Evolutionary conservation across 2,113 vertebrate species (phyloP), one percentile per base, ranked within the genome.

Genomic region (Cricetomys ansorgei): DNA sequence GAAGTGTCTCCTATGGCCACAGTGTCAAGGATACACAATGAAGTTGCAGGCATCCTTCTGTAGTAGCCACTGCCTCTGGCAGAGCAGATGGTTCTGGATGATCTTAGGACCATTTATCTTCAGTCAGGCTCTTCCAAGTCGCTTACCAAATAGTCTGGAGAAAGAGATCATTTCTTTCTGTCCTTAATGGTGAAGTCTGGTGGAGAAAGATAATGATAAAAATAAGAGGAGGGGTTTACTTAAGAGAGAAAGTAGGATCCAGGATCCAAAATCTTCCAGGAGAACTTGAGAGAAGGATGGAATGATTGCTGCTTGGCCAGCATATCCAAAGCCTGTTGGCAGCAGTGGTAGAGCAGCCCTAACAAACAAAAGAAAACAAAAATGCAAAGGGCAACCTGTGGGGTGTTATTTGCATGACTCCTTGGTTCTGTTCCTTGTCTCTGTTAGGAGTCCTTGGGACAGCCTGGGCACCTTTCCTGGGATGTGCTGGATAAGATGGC

Each of bases 1-100:
- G 2, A 86, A 69, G 83, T 81, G 16, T 92, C 88, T 98, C 80
- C 93, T 97, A 43, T 80, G 89, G 27, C n/a, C 85, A 64, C 55
- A 57, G 7, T 69, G 16, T 87, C 53, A 59, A 55, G 23, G 57
- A 43, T 43, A 81, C 89, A 73, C 43, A 79, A 94, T 85, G 76
- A 73, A 73, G 27, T 48, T 29, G 1, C 80, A 92, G n/a, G 92
- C 53, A 96, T 77, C 69, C 29, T 92, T 0, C 40, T 87, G 50
- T 43, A 48, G 70, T 8, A 45, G 70, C 43, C 15, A 34, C 40
- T 50, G 79, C 43, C 45, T 84, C 43, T 86, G 93, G 27, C 3
- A 75, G 62, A 4, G 2, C 43, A 91, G 29, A 0, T 76, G 92
- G 34, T 70, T 91, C 97, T 88, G 62, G 64, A 76, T 77, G 34